Percentiles rank a stretch among this genome's conserved stretches.
Conservation (phyloP, 1,140 invertebrate species). For the Araneus ventricosus region DNA sequence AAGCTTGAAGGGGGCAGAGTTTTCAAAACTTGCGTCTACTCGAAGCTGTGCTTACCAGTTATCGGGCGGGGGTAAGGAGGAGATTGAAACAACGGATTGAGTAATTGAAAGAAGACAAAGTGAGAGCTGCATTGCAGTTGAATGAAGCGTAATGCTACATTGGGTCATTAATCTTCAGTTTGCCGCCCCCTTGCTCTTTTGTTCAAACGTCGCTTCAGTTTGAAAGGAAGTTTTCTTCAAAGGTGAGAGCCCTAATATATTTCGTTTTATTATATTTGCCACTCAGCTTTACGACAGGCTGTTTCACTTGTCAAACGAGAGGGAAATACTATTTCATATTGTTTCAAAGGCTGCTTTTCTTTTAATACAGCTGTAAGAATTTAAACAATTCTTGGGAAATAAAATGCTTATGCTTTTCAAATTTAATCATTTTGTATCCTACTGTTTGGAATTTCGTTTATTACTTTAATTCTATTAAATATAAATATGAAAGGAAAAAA, state of each 20-base stretch:
- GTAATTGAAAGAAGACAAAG: conserved; percentile 73
- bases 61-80: conserved; percentile 4
- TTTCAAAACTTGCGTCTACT: conserved; percentile 7
- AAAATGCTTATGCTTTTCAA: too few species aligned
- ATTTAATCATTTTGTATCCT: too few species aligned
- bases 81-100: conserved; percentile 62
- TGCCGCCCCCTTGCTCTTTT: conserved; percentile 54
- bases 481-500: too few species aligned
- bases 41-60: background rate
- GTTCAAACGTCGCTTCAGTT: conserved; percentile 57
- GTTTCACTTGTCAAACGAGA: background rate
- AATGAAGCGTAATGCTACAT: conserved; percentile 59
- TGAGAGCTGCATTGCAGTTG: conserved; percentile 46
- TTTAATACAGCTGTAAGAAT: background rate
- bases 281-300: background rate
- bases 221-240: conserved; percentile 58
- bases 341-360: background rate
- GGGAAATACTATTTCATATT: background rate
- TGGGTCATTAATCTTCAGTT: conserved; percentile 68
- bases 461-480: too few species aligned
- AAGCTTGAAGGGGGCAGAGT: conserved; percentile 15
- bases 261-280: conserved; percentile 35
- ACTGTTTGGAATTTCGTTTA: too few species aligned
- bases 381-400: too few species aligned
- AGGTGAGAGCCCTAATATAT: conserved; percentile 57